These are phyloP conservation scores for Trichonephila clavipes DNA, from an alignment of 1,140 invertebrate species.

Conservation along the genomic window DNA sequence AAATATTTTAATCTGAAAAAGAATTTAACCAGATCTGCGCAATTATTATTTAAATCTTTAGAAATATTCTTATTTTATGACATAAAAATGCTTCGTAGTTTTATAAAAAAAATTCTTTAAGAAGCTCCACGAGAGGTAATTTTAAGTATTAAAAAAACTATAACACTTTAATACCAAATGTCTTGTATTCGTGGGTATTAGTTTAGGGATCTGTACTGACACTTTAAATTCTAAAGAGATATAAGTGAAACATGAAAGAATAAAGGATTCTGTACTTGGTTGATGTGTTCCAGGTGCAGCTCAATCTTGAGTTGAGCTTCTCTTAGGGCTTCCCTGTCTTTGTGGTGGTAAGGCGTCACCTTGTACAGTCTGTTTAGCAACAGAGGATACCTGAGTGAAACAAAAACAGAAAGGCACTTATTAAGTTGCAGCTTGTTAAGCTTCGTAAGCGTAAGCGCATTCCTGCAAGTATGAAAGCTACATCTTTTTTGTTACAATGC, in stretches of 20 bases:
- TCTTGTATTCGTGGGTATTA: too few relatives aligned
- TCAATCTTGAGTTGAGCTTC: conserved; percentile 95
- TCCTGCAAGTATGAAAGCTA: neutral
- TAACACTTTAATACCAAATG: too few relatives aligned
- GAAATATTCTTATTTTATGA: too few relatives aligned
- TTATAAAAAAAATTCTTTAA: too few relatives aligned
- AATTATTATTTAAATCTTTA: too few relatives aligned
- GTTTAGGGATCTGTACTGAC: too few relatives aligned
- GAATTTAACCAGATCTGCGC: too few relatives aligned
- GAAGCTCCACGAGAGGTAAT: too few relatives aligned
- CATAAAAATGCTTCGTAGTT: too few relatives aligned
- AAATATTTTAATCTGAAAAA: too few relatives aligned
- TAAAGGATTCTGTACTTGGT: conserved; percentile 82
- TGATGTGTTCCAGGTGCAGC: conserved; percentile 95
- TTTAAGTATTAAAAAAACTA: too few relatives aligned
- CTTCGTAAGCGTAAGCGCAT: neutral
- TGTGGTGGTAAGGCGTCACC: conserved; percentile 91
- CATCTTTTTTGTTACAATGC: neutral
- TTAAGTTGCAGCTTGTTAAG: neutral
- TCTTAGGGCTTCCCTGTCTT: conserved; percentile 87
- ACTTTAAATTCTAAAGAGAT: too few relatives aligned
- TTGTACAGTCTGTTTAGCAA: conserved; percentile 93
- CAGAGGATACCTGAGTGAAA: conserved; percentile 94
- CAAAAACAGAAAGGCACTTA: neutral
- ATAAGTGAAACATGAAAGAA: neutral